Percentiles rank a stretch among this genome's conserved stretches.
Evolutionary conservation across 2,888 invertebrate genomes (phyloP).

Genomic region (Pseudeuparius sepicola): DNA sequence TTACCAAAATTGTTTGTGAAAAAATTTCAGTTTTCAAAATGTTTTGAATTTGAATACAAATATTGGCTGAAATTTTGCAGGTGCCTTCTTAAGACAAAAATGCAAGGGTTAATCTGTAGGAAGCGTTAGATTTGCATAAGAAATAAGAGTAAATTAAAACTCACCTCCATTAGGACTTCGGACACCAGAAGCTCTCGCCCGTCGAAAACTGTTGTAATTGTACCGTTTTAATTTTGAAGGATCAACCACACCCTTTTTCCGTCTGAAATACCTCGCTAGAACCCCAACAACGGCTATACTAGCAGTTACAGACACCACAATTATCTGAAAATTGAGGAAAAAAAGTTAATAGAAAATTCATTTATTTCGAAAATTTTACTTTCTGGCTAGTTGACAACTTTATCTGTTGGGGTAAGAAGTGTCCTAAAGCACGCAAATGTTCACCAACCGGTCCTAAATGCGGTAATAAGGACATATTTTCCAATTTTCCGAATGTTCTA

Average conservation of each 20-base stretch:
- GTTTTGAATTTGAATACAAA: too few relatives aligned
- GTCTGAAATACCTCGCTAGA: conserved; percentile 67
- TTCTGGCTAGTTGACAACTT: conserved; percentile 59
- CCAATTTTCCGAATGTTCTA: conserved; percentile 6
- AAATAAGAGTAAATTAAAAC: too few relatives aligned
- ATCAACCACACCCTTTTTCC: conserved; percentile 56
- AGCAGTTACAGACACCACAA: conserved; percentile 62
- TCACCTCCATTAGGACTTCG: conserved; percentile 55
- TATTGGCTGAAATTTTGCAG: too few relatives aligned
- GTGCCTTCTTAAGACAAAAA: too few relatives aligned
- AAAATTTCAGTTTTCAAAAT: too few relatives aligned
- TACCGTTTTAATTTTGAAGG: conserved; percentile 47
- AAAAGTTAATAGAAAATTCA: conserved; percentile 14
- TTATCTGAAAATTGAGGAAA: conserved; percentile 43
- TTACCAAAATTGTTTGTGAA: too few relatives aligned
- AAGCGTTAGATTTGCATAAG: too few relatives aligned
- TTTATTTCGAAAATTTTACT: conserved; percentile 35
- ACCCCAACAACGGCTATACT: conserved; percentile 76
- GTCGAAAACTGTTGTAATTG: conserved; percentile 46
- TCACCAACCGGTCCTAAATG: conserved; percentile 48
- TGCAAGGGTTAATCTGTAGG: too few relatives aligned
- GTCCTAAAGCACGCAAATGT: conserved; percentile 46
- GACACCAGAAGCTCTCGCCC: conserved; percentile 50
- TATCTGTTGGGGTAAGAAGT: conserved; percentile 38
- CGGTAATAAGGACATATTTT: conserved; percentile 39